Evolutionary conservation across 1,140 invertebrate genomes (phyloP), one percentile per base, ranked within the genome.

Genomic region (Eriocheir sinensis): DNA sequence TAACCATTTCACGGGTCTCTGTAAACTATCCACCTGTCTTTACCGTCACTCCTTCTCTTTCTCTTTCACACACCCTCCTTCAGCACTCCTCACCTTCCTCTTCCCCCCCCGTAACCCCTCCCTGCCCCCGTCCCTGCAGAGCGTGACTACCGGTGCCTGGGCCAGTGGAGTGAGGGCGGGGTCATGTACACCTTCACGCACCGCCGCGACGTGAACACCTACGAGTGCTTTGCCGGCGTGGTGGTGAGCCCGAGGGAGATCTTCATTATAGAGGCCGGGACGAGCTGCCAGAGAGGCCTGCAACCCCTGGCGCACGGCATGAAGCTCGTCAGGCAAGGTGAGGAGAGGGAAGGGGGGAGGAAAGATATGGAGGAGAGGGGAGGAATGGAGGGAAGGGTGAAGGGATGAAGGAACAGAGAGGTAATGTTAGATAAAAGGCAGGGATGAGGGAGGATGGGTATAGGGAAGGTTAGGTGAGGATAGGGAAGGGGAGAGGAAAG

Each of bases 161-260:
- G 98, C 41, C 98, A 98, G 96, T 98, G 98, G 98, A 97, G 97
- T 94, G 98, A 98, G 96, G 97, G 97, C 40, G 97, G 97, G 17
- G 96, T 98, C 0, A 97, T 98, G 95, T 98, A 98, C 95, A 98
- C 98, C 0, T 98, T 98, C 96, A 98, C 98, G 0, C 97, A 98
- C 97, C 97, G 98, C 95, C 97, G 97, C 88, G 98, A 98, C 96
- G 97, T 97, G 40, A 97, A 97, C n/a, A 97, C 97, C 88, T 98
- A 98, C 95, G 98, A 98, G 96, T 98, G 98, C 96, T 98, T 98
- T 95, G 98, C 98, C 2, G 98, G 98, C 0, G 97, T 97, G 30
- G 98, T 98, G n/a, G 96, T 98, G 0, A 97, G 97, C 32, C 97
- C 97, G 32, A 97, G 97, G 60, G 97, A 98, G 96, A 96, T 97